These are phyloP conservation scores for Drosophila barbarae DNA, from an alignment of 2,888 invertebrate genomes.

Conservation along the genomic window DNA sequence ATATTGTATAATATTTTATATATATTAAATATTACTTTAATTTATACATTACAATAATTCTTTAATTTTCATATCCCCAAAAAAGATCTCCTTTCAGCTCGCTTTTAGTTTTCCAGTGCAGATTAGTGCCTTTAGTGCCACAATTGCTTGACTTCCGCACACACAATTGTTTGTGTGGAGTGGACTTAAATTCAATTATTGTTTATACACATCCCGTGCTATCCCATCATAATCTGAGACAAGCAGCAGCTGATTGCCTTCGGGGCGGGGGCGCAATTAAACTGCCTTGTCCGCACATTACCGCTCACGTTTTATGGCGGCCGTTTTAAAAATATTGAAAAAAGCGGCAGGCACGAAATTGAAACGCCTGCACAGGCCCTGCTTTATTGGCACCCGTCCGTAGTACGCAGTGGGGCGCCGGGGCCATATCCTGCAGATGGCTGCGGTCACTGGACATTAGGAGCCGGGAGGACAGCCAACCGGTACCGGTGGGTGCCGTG, in stretches of 20 bases:
- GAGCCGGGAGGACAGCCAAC: slow-evolving; percentile 25
- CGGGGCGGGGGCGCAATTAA: slow-evolving; percentile 43
- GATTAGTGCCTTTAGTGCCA: not conserved
- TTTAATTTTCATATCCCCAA: not conserved
- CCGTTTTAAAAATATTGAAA: slow-evolving; percentile 60
- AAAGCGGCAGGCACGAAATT: slow-evolving; percentile 36
- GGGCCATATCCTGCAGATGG: slow-evolving; percentile 39
- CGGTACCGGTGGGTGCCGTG: slow-evolving; percentile 22
- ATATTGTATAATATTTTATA: too few relatives aligned
- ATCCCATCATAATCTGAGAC: slow-evolving; percentile 31
- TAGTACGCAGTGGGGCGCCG: not conserved
- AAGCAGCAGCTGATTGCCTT: slow-evolving; percentile 21
- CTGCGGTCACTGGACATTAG: slow-evolving; percentile 65
- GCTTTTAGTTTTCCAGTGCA: not conserved
- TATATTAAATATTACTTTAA: not conserved
- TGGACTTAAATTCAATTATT: slow-evolving; percentile 31
- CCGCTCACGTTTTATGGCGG: slow-evolving; percentile 51
- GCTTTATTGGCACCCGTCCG: slow-evolving; percentile 66
- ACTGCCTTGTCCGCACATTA: slow-evolving; percentile 27
- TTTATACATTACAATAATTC: too few relatives aligned
- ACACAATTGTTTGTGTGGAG: not conserved
- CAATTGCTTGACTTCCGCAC: not conserved
- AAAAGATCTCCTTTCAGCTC: not conserved
- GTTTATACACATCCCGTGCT: slow-evolving; percentile 4
- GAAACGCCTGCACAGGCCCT: slow-evolving; percentile 49